Percentiles rank a stretch among this genome's conserved stretches.
These are phyloP conservation scores for Drosophila suboccidentalis DNA, from an alignment of 2,888 invertebrate genomes.

Conservation along the genomic window DNA sequence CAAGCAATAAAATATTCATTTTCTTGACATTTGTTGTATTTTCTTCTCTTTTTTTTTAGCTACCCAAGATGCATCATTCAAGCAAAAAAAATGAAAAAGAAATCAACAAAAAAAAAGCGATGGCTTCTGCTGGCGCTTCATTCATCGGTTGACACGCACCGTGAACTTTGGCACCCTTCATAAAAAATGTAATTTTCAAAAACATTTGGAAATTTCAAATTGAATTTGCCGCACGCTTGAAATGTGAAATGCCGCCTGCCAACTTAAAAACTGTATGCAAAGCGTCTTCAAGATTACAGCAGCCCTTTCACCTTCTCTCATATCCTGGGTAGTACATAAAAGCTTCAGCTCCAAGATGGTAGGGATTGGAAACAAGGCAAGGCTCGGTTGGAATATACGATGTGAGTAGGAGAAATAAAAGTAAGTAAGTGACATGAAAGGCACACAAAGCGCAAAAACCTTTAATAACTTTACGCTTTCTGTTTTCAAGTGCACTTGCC, in stretches of 20 bases:
- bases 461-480: slow-evolving; percentile 80
- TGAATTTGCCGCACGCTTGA: slow-evolving; percentile 77
- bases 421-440: slow-evolving; percentile 81
- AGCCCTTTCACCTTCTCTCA: background rate
- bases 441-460: slow-evolving; percentile 74
- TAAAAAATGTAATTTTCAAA: slow-evolving; percentile 78
- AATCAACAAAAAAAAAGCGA: background rate
- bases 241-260: slow-evolving; percentile 40
- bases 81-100: slow-evolving; percentile 2
- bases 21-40: slow-evolving; percentile 60
- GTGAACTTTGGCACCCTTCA: slow-evolving; percentile 64
- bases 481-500: slow-evolving; percentile 77
- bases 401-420: slow-evolving; percentile 38
- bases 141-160: slow-evolving; percentile 52
- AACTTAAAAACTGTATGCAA: slow-evolving; percentile 42
- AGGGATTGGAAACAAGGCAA: slow-evolving; percentile 6
- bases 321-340: slow-evolving; percentile 2
- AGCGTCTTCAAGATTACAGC: slow-evolving; percentile 47
- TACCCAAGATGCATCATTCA: slow-evolving; percentile 69
- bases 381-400: slow-evolving; percentile 38
- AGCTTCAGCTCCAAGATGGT: slow-evolving; percentile 3
- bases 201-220: slow-evolving; percentile 80
- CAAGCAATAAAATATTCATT: slow-evolving; percentile 76
- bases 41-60: slow-evolving; percentile 1
- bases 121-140: slow-evolving; percentile 15